phyloP scores from a whole-genome alignment of 1,140 invertebrate genomes.

The Drosophila kepulauana region DNA sequence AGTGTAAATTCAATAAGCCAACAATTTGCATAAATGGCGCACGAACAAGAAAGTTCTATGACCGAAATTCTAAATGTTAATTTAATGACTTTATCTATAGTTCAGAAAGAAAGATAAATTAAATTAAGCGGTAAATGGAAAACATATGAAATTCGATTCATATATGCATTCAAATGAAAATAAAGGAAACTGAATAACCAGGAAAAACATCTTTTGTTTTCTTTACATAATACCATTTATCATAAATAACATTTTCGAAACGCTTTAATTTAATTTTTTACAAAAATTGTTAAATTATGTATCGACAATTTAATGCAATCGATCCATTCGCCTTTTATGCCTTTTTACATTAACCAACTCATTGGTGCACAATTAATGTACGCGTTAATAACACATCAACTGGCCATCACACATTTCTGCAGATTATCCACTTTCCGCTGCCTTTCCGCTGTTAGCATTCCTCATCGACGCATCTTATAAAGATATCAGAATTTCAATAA shows the following conservation, averaged over 20 bases:
- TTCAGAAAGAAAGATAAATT: constrained; percentile 11
- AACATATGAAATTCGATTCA: not conserved
- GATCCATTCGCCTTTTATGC: constrained; percentile 12
- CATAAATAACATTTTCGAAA: constrained; percentile 3
- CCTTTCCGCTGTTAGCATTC: not conserved
- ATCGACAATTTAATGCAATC: constrained; percentile 48
- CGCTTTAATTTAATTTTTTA: constrained; percentile 50
- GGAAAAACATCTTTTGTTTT: too few species aligned
- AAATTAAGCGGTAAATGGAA: constrained; percentile 3
- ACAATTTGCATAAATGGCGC: constrained; percentile 67
- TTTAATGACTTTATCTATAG: constrained; percentile 65
- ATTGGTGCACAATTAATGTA: constrained; percentile 73
- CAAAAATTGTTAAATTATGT: constrained; percentile 53
- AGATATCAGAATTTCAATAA: not conserved
- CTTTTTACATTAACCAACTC: constrained; percentile 66
- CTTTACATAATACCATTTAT: too few species aligned
- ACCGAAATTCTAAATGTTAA: constrained; percentile 56
- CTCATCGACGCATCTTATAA: not conserved
- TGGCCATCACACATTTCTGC: constrained; percentile 26
- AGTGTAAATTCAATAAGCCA: constrained; percentile 69
- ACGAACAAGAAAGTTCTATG: constrained; percentile 43
- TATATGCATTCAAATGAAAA: too few species aligned
- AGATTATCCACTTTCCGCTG: constrained; percentile 32
- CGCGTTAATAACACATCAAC: constrained; percentile 74
- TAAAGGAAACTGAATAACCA: too few species aligned